phyloP scores from a whole-genome alignment of 2,888 invertebrate species.

The Amphipyra berbera region DNA sequence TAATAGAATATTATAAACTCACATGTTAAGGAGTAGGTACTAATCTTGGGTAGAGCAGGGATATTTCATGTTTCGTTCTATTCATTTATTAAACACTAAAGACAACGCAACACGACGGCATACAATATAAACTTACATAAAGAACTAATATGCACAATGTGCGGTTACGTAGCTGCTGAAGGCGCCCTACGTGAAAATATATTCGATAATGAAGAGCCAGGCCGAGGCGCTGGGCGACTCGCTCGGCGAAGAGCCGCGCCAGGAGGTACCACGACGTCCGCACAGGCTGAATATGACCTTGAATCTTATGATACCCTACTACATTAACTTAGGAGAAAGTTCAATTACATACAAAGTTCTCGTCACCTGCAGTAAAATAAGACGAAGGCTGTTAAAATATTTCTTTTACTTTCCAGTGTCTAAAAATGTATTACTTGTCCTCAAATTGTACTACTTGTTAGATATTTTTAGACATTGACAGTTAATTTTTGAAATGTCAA shows the following conservation, averaged over 20 bases:
- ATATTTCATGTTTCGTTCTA: constrained; percentile 3
- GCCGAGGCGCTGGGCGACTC: constrained; percentile 91
- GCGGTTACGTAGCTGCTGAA: constrained; percentile 94
- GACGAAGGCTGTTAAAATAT: no score
- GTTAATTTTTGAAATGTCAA: neutral
- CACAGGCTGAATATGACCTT: constrained; percentile 62
- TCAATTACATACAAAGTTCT: neutral
- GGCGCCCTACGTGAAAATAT: constrained; percentile 98
- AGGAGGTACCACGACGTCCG: constrained; percentile 76
- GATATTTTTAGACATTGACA: neutral
- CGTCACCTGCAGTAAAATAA: neutral
- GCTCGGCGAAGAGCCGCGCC: constrained; percentile 87
- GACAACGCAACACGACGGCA: constrained; percentile 56
- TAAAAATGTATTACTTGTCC: no score
- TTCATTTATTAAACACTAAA: constrained; percentile 34
- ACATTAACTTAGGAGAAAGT: neutral
- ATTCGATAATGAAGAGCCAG: constrained; percentile 98
- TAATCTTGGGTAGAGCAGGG: neutral
- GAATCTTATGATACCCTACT: constrained; percentile 7
- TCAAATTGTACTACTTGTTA: no score
- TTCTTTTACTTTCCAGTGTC: neutral
- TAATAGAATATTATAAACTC: neutral
- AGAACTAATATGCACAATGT: constrained; percentile 41
- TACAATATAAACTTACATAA: constrained; percentile 50
- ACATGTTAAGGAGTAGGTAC: neutral